Percentiles rank a stretch among this genome's conserved stretches.
Conservation (phyloP, 2,797 vertebrate genomes). For the Epinephelus coioides region DNA sequence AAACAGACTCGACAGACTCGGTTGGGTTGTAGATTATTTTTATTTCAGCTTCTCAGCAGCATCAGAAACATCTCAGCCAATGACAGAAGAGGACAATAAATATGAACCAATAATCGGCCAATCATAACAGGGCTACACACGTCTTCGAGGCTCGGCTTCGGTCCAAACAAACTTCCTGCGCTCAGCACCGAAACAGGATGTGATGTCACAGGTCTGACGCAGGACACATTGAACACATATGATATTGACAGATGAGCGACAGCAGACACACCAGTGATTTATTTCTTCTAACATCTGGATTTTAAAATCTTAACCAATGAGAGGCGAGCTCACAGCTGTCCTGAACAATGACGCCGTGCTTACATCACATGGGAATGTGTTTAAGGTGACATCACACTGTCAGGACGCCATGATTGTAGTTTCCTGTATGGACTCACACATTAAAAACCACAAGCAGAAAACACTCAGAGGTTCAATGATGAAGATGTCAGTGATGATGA, state of each 20-base stretch:
- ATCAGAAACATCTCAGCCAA: conserved; percentile 64
- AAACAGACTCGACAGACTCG: not conserved
- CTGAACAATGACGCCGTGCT: no score
- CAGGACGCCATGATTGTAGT: conserved; percentile 10
- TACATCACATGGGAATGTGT: no score
- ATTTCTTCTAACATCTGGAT: no score
- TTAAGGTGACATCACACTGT: not conserved
- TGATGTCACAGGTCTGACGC: conserved; percentile 21
- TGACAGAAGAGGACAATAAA: conserved; percentile 48
- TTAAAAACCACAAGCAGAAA: no score
- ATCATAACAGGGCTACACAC: not conserved
- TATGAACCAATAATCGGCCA: conserved; percentile 39
- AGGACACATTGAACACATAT: not conserved
- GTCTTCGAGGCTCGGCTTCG: not conserved
- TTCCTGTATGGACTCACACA: not conserved
- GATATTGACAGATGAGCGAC: not conserved
- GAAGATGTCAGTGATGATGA: no score
- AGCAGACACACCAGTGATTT: not conserved
- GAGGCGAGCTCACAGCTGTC: no score
- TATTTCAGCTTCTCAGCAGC: conserved; percentile 68
- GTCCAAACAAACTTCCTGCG: not conserved
- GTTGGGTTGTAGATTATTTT: conserved; percentile 15
- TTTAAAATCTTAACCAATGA: no score
- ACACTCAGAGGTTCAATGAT: no score
- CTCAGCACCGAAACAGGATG: conserved; percentile 9